Base-by-base conservation (phyloP, 2,113 vertebrate species). In the Thymallus thymallus region DNA sequence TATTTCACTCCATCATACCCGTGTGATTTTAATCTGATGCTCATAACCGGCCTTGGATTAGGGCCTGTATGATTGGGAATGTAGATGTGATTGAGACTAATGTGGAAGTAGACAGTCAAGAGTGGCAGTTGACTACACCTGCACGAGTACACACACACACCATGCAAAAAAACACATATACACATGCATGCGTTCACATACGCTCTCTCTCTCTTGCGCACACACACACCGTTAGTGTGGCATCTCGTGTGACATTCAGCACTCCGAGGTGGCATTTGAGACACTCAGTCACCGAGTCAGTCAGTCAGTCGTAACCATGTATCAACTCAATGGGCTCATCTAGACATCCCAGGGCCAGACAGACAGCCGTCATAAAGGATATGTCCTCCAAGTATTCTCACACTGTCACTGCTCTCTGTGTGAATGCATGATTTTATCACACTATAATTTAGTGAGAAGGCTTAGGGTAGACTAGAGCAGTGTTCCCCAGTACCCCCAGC, bases 261-360 rank as follows among this genome's bases (percentile, higher is more conserved):
- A 65, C 75, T 72, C 73, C 26, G 26, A 75, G 77, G 82, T 86
- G 88, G 83, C 86, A 80, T 82, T 85, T 88, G 77, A 84, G 35
- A 41, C 35, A 41, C 35, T 10, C 35, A 12, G 35, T 41, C 35
- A 41, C 35, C 35, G 35, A 41, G 35, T 41, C 35, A 12, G 88
- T 86, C 88, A 41, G 35, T 46, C 18, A 51, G 13, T 51, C 35
- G 9, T 41, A 82, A 75, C 84, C 82, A 89, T 86, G 67, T 84
- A 88, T 86, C 88, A 88, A 83, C 84, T 88, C 83, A 32, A 62
- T 72, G 62, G 76, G 84, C 85, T 85, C 84, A 67, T 87, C 81
- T 58, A 71, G 84, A 45, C 75, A 80, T 79, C 82, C 77, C 68
- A 73, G 58, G 35, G 35, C 35, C 35, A 78, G 79, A 80, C 76